Base-by-base conservation (phyloP, 2,797 vertebrate species). In the Myotis pilosus region DNA sequence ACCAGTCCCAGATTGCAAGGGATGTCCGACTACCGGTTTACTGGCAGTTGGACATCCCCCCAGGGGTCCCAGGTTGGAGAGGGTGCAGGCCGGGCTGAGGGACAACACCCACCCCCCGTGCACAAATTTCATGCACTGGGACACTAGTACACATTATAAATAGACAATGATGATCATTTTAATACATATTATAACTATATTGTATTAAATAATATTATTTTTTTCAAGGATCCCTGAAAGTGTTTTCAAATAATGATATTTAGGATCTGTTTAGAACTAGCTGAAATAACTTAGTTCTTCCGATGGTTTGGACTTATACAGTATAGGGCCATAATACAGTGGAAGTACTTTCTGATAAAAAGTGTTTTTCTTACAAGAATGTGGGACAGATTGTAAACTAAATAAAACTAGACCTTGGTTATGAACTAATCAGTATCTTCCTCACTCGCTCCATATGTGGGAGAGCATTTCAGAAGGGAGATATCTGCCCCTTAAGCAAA, bases 191-290 rank as follows among this genome's bases (percentile, higher is more conserved):
- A 53, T 49, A 79, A 86, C 60, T 89, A 68, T 41, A 22, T 51
- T 44, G 22, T 80, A 89, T 74, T 41, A 95, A 93, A 53, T 76
- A 79, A 79, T 55, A 1, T 36, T 55, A 55, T 1, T 33, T 53
- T 75, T 94, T 82, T 33, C 13, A 66, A 44, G 10, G 83, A 33
- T 87, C n/a, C 36, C 53, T 84, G 36, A 80, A 85, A 75, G 7
- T 20, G 5, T 93, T 95, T 95, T 64, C 22, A 72, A 83, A 94
- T 78, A 78, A 30, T 91, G 12, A 30, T 51, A 53, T 30, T 83
- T 72, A 62, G 33, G 30, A 55, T 91, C 86, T 96, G 5, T 78
- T 86, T 64, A 92, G 8, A 72, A 81, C 10, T 47, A 62, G 5
- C 2, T 69, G 33, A 69, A 87, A 85, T 82, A 74, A 53, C 20